A percentile compares a stretch with the other conserved stretches of the same genome.
Conservation (phyloP, 2,113 vertebrate genomes). For the Prochilodus magdalenae region DNA sequence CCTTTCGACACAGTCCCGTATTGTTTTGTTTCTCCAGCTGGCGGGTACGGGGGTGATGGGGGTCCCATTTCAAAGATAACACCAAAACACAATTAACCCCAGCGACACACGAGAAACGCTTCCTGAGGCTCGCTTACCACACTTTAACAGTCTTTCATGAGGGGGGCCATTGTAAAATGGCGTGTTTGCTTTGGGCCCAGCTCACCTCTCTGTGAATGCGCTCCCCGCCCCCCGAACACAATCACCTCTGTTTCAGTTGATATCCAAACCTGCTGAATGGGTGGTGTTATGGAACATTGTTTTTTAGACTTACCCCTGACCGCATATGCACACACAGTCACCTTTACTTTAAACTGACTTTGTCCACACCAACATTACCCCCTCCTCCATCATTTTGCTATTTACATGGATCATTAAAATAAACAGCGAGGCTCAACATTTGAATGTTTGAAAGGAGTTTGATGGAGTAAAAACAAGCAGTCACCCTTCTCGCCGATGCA, state of each 20-base stretch:
- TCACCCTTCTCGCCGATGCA: background rate
- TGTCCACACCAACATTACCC: background rate
- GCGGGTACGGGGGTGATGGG: constrained; percentile 57
- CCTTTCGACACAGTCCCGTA: constrained; percentile 33
- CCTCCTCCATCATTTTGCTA: background rate
- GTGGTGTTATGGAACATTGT: background rate
- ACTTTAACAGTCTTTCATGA: constrained; percentile 59
- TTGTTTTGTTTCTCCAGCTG: constrained; percentile 75
- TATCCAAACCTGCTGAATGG: constrained; percentile 18
- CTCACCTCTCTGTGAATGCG: constrained; percentile 56
- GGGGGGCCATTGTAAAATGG: constrained; percentile 69
- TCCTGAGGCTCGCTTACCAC: constrained; percentile 62
- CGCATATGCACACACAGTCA: background rate
- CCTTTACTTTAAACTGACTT: constrained; percentile 3
- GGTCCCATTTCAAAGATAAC: constrained; percentile 77
- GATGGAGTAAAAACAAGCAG: constrained; percentile 10
- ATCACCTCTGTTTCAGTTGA: background rate
- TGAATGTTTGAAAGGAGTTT: constrained; percentile 9
- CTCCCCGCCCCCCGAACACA: background rate
- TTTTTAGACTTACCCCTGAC: background rate
- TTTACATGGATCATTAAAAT: constrained; percentile 5
- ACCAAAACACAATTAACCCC: constrained; percentile 76
- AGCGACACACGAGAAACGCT: constrained; percentile 68
- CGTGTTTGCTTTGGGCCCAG: constrained; percentile 70
- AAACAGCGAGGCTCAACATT: background rate